Percentiles rank a stretch among this genome's conserved stretches.
Conservation (phyloP, 1,140 invertebrate species). For the Chironomus striatipennis region DNA sequence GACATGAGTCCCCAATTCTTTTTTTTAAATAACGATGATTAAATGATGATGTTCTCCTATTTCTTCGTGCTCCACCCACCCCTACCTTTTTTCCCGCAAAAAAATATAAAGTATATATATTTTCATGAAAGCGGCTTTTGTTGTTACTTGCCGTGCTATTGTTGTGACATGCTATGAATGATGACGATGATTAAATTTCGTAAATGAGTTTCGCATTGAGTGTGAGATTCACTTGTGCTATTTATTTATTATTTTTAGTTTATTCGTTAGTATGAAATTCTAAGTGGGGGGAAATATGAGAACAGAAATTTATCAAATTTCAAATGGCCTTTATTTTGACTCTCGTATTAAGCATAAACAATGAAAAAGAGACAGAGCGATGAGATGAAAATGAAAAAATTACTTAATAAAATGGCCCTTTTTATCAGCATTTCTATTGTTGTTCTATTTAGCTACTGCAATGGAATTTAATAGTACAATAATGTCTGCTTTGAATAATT, state of each 20-base stretch:
- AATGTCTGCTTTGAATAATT: slow-evolving; percentile 7
- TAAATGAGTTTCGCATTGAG: neutral
- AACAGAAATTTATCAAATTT: neutral
- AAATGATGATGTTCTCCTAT: slow-evolving; percentile 23
- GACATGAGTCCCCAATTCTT: neutral
- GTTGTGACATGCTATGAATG: neutral
- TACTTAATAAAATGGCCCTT: neutral
- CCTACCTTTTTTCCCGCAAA: no score
- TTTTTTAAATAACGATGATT: slow-evolving; percentile 23
- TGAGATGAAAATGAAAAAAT: neutral
- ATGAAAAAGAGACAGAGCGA: neutral
- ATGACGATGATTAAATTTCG: slow-evolving; percentile 14
- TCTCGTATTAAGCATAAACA: no score
- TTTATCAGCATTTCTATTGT: neutral
- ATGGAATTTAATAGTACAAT: neutral
- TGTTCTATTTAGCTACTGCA: neutral
- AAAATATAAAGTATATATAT: no score
- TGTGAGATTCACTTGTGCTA: neutral
- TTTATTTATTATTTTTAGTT: no score
- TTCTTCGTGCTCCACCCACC: neutral
- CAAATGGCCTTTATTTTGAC: neutral
- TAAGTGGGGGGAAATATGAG: neutral
- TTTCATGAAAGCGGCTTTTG: neutral
- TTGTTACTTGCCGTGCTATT: neutral
- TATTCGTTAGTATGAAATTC: no score